Conservation (phyloP, 2,113 vertebrate species). For the Cyanoramphus novaezelandiae region DNA sequence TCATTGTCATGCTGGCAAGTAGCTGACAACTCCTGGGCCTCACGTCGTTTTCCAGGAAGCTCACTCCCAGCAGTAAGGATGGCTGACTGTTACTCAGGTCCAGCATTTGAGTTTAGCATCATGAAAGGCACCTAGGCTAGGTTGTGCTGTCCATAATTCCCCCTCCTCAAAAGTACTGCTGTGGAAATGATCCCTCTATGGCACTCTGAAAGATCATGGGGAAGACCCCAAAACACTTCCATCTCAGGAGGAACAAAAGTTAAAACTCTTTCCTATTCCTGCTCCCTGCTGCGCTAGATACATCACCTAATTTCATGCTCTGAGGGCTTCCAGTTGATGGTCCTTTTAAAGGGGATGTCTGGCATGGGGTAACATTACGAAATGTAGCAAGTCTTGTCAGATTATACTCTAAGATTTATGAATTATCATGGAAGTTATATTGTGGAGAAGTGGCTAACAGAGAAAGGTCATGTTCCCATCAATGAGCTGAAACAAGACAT, state of each 20-base stretch:
- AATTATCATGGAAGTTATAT: background rate
- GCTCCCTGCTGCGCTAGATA: background rate
- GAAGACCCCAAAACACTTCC: background rate
- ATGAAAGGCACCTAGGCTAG: background rate
- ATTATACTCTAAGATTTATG: background rate
- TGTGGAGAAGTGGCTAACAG: too few species aligned
- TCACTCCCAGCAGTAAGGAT: background rate
- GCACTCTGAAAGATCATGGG: background rate
- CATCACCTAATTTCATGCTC: background rate
- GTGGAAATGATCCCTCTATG: background rate
- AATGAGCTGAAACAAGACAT: too few species aligned
- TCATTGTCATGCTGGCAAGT: background rate
- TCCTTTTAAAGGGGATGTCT: background rate
- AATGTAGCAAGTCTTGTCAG: background rate
- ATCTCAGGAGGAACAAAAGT: background rate
- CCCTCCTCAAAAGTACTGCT: background rate
- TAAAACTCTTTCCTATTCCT: background rate
- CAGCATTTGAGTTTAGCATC: background rate
- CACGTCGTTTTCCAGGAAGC: background rate
- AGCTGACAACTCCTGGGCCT: background rate
- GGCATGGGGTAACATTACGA: background rate
- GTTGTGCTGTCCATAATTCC: background rate
- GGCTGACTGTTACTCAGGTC: rapidly evolving
- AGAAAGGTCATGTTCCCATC: too few species aligned
- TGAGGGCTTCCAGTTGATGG: background rate